Percentiles rank a stretch among this genome's conserved stretches.
These are phyloP conservation scores for Riptortus pedestris DNA, from an alignment of 1,140 invertebrate genomes.

Conservation along the genomic window DNA sequence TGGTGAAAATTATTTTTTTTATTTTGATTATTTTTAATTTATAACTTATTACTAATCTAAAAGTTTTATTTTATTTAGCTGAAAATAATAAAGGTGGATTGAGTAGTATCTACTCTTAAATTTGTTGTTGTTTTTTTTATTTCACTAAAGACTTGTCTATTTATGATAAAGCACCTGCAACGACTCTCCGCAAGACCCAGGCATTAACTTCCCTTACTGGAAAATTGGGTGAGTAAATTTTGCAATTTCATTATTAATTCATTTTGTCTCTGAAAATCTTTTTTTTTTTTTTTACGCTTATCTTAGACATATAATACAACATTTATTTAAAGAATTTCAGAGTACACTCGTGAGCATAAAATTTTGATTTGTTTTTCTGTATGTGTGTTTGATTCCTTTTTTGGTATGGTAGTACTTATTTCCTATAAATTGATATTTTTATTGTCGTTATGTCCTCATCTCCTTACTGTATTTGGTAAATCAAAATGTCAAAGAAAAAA, in stretches of 20 bases:
- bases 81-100: not conserved
- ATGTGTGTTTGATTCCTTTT: too few species aligned
- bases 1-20: too few species aligned
- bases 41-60: too few species aligned
- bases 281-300: not conserved
- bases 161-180: conserved; percentile 53
- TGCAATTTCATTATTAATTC: not conserved
- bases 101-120: not conserved
- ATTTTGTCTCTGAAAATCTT: not conserved
- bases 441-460: too few species aligned
- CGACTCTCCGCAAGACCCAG: conserved; percentile 52
- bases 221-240: conserved; percentile 55
- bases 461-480: too few species aligned
- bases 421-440: too few species aligned
- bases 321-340: not conserved
- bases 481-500: too few species aligned
- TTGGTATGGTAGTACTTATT: too few species aligned
- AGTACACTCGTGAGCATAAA: too few species aligned
- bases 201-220: conserved; percentile 57
- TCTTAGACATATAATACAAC: not conserved
- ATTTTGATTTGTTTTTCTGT: too few species aligned
- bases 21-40: too few species aligned
- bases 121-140: conserved; percentile 23
- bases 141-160: conserved; percentile 35
- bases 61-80: too few species aligned